Base-by-base conservation (phyloP, 1,140 invertebrate species). In the Eulimnadia texana region DNA sequence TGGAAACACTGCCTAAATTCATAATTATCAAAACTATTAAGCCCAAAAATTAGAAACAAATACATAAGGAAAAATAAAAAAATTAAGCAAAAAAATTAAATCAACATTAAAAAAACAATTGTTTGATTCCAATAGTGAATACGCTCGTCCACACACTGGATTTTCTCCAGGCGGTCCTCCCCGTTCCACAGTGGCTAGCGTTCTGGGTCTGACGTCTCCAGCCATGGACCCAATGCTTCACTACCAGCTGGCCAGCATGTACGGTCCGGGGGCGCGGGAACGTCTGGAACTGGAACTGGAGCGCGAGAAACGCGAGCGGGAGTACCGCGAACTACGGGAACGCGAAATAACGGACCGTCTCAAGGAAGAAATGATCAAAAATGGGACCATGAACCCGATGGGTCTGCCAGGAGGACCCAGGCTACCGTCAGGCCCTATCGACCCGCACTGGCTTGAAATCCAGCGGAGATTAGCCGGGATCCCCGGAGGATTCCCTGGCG, bases 401-500 rank as follows among this genome's bases (percentile, higher is more conserved):
- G 64, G 58, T 20, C 58, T 65, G 28, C 66, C 65, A 71, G 76
- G 68, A 69, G 72, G 73, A 61, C 57, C 67, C 50, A 62, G 58
- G 50, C 52, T 76, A 78, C 51, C 79, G 83, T 78, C 85, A 2
- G 79, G 76, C 47, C 75, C 80, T 2, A 78, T 93, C 55, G 91
- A 95, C 73, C 89, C 62, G 10, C 62, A 93, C 70, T 94, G 90
- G 90, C 71, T 94, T 56, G 93, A 95, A 69, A 80, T 92, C 68
- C 89, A 92, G 68, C 77, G 90, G 66, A 80, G 89, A 70, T 68
- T 67, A 47, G 61, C 70, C 68, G 60, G 61, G n/a, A 64, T 67
- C 33, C 68, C 70, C 22, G 68, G 69, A 19, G 67, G 68, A n/a
- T 66, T 61, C 11, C 69, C 67, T 66, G 86, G n/a, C n/a, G n/a